Evolutionary conservation across 2,113 vertebrate species (phyloP).

Genomic region (Sceloporus undulatus): DNA sequence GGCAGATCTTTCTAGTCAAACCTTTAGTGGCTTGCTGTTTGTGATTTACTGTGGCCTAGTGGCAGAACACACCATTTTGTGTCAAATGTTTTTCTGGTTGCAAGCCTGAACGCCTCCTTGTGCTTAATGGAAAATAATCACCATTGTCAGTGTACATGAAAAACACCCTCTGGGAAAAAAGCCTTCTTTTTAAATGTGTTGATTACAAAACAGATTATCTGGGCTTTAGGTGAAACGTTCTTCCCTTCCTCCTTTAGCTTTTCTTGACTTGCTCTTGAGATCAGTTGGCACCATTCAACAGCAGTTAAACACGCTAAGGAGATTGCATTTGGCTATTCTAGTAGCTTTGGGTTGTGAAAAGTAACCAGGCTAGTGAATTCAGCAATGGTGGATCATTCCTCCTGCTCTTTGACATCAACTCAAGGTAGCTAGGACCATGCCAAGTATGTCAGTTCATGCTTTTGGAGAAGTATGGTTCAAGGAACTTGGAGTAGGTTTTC

Average conservation of each 20-base stretch:
- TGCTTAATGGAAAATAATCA: neutral
- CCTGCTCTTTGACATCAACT: neutral
- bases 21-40: neutral
- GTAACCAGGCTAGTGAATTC: neutral
- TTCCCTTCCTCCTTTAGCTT: neutral
- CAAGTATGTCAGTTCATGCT: neutral
- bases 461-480: neutral
- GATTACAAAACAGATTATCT: neutral
- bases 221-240: neutral
- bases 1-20: neutral
- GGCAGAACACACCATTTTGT: neutral
- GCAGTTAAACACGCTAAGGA: neutral
- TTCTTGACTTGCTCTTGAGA: neutral
- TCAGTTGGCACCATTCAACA: conserved; percentile 5
- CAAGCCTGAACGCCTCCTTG: neutral
- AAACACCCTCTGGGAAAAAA: neutral
- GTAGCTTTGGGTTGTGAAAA: neutral
- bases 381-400: neutral
- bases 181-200: neutral
- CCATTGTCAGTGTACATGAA: neutral
- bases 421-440: neutral
- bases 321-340: neutral
- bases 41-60: neutral
- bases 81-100: neutral
- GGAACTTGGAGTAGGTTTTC: neutral